Evolutionary conservation across 2,888 invertebrate genomes (phyloP).

Genomic region (Brenthis hecate): DNA sequence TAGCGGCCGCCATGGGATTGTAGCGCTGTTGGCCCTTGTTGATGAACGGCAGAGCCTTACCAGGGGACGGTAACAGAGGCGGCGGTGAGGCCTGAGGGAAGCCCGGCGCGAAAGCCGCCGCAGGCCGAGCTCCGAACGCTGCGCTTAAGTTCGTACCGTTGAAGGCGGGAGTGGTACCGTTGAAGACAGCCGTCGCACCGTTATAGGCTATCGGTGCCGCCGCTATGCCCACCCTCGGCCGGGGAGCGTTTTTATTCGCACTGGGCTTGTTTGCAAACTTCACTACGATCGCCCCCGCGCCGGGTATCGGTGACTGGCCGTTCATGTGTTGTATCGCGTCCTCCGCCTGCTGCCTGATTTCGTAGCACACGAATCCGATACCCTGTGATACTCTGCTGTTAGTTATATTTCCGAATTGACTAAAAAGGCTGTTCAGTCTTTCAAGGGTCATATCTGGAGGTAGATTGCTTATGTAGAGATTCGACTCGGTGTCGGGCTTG

Average conservation of each 20-base stretch:
- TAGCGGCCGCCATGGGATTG: slow-evolving; percentile 77
- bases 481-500: slow-evolving; percentile 78
- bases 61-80: slow-evolving; percentile 75
- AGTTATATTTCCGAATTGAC: slow-evolving; percentile 73
- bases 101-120: slow-evolving; percentile 66
- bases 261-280: slow-evolving; percentile 80
- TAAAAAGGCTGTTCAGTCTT: slow-evolving; percentile 71
- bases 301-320: slow-evolving; percentile 72
- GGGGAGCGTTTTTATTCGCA: slow-evolving; percentile 68
- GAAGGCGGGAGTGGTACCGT: slow-evolving; percentile 65
- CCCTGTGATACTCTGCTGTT: slow-evolving; percentile 79
- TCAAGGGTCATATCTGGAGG: slow-evolving; percentile 80
- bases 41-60: slow-evolving; percentile 78
- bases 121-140: slow-evolving; percentile 68
- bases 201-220: slow-evolving; percentile 64
- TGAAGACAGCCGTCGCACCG: slow-evolving; percentile 69
- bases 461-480: slow-evolving; percentile 79
- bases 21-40: slow-evolving; percentile 79
- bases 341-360: slow-evolving; percentile 72
- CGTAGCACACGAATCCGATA: slow-evolving; percentile 78
- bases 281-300: slow-evolving; percentile 72
- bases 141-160: slow-evolving; percentile 69
- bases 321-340: slow-evolving; percentile 75
- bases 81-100: slow-evolving; percentile 76
- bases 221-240: slow-evolving; percentile 62